Base-by-base conservation (phyloP, 2,797 vertebrate genomes). In the Pachyuromys duprasi region DNA sequence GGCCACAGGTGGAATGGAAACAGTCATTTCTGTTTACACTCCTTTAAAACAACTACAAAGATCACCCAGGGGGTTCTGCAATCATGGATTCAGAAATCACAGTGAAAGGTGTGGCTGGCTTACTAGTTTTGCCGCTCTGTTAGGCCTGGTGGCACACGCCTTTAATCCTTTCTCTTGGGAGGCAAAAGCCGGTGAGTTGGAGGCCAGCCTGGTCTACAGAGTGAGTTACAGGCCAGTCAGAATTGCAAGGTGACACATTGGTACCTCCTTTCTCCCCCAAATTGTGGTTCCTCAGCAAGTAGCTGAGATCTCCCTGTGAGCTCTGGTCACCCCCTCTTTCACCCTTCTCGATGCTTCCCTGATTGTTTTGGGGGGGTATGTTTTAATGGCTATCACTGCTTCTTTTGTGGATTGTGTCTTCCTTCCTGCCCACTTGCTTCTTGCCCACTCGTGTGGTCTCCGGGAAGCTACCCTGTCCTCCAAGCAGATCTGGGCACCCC, bases 1-100 rank as follows among this genome's bases (percentile, higher is more conserved):
- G 3, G 17, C n/a, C 26, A 36, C 15, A 82, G 12, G 33, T 72
- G 39, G 76, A 76, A 84, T 63, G 45, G n/a, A 60, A 83, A 36
- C 8, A 5, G 20, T 55, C 1, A 8, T 76, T 80, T 94, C 88
- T 55, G 83, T 88, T 96, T 80, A n/a, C 91, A 28, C 6, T 91
- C 62, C 81, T 72, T 92, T 72, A 82, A 89, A 89, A 82, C 33
- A 33, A 74, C 14, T 62, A 15, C 4, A 62, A 17, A 86, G 45
- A 49, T 33, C 39, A 63, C 20, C 20, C 14, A 18, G 6, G 28
- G 81, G 33, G 4, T 39, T 86, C 57, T 45, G 1, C 60, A 70
- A 82, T 45, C 26, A 63, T 60, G 84, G 79, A 92, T 78, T 26
- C 2, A 74, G 31, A 87, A 75, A 65, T 67, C 82, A 53, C 55